Evolutionary conservation across 2,888 invertebrate genomes (phyloP), one percentile per base, ranked within the genome.

Genomic region (Aspidiotus rigidus): DNA sequence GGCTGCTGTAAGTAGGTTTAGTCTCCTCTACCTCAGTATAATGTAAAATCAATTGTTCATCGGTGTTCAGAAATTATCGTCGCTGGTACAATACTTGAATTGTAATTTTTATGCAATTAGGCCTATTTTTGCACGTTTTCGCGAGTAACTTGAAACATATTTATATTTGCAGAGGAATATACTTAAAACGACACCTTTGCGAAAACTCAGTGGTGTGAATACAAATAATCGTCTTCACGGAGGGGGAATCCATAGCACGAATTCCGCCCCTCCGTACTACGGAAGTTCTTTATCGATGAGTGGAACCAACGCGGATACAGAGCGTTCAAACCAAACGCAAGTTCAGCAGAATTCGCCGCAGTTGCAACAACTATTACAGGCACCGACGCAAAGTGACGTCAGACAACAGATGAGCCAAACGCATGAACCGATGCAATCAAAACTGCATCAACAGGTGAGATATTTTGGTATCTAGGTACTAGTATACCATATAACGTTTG

Each of bases 281-380:
- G 13, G 16, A 7, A 59, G 39, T 13, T 3, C 28, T 59, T 9
- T 9, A 39, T 39, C 39, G 59, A 49, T 49, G 49, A n/a, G 49
- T 6, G 17, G 28, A 10, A 59, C 5, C 11, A 39, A 55, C 17
- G 56, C 2, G 13, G 56, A 59, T 28, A 11, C 59, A 1, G 39
- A 59, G 28, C 16, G 53, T 1, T 16, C 64, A 16, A 70, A 80
- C 80, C 72, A 74, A 75, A 17, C 79, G 79, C 69, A 79, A 77
- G 74, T 75, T 79, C n/a, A 81, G 81, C 73, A 59, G 59, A 13
- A 40, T 11, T 28, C 16, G 6, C 62, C 40, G 7, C 62, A 62
- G 62, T 17, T 49, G 62, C 40, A 62, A 15, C 62, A 62, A 16
- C 62, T 49, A 9, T 16, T 49, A 42, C 62, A 62, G 17, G 16